Percentiles rank a stretch among this genome's conserved stretches.
Conservation (phyloP, 1,140 invertebrate species). For the Magallana angulata region DNA sequence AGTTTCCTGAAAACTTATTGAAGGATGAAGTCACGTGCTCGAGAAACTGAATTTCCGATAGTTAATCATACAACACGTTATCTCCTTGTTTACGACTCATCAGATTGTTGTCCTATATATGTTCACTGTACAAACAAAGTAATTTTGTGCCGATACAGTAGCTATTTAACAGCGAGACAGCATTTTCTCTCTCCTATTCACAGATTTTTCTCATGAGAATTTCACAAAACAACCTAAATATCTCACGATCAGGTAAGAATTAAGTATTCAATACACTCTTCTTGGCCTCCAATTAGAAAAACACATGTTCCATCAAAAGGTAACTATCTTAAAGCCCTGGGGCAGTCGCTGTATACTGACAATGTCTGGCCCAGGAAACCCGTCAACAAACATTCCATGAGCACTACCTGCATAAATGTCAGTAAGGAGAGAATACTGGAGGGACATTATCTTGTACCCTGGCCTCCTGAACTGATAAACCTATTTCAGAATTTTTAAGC, state of each 20-base stretch:
- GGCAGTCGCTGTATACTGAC: neutral
- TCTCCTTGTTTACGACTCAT: neutral
- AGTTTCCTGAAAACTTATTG: neutral
- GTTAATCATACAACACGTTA: neutral
- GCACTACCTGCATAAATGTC: neutral
- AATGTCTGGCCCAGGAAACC: constrained; percentile 5
- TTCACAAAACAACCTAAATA: neutral
- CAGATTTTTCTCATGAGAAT: neutral
- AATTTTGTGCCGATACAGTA: neutral
- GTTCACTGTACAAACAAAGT: neutral
- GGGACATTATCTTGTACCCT: constrained; percentile 2
- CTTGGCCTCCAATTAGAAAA: constrained; percentile 25
- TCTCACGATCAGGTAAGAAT: constrained; percentile 4
- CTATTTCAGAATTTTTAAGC: neutral
- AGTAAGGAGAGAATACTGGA: neutral
- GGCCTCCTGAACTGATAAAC: constrained; percentile 4
- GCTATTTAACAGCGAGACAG: neutral
- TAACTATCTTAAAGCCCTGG: neutral
- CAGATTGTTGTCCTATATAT: neutral
- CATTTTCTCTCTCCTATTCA: neutral
- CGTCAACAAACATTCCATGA: neutral
- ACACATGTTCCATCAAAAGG: constrained; percentile 34
- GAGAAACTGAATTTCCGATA: neutral
- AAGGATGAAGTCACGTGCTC: constrained; percentile 18
- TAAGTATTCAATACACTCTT: constrained; percentile 22